A percentile compares a stretch with the other conserved stretches of the same genome.
Conservation (phyloP, 2,888 invertebrate genomes). For the Spicauda simplicius region DNA sequence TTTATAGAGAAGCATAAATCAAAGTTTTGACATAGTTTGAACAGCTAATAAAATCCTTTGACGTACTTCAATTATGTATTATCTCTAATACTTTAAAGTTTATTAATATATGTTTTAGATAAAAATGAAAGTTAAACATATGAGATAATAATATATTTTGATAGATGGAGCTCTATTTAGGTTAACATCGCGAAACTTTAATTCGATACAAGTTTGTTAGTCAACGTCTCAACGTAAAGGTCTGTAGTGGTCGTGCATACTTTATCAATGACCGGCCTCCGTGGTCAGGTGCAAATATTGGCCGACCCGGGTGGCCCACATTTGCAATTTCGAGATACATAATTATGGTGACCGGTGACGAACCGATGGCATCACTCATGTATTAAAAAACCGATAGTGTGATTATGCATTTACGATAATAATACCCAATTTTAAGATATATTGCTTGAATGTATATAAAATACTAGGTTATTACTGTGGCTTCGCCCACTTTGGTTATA, state of each 20-base stretch:
- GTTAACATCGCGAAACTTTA: slow-evolving; percentile 1
- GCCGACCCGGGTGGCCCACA: slow-evolving; percentile 14
- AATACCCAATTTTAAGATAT: no score
- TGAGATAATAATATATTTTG: not conserved
- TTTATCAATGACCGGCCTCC: slow-evolving; percentile 45
- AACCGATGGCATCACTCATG: not conserved
- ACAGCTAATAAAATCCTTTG: no score
- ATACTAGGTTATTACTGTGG: no score
- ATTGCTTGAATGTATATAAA: no score
- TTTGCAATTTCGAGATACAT: slow-evolving; percentile 7
- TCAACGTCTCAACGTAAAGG: not conserved
- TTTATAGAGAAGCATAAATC: no score
- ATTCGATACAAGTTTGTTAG: slow-evolving; percentile 7
- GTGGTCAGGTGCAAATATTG: slow-evolving; percentile 24
- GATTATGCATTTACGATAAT: not conserved
- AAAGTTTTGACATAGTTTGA: no score
- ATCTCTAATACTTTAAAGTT: no score
- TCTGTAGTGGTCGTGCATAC: slow-evolving; percentile 35
- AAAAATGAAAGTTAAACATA: not conserved
- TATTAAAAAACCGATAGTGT: not conserved
- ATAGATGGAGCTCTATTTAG: not conserved
- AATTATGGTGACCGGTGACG: slow-evolving; percentile 9
- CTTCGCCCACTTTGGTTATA: no score
- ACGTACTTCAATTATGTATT: no score
- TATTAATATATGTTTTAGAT: no score